phyloP scores from a whole-genome alignment of 64 coral and sea anemone species.

The Acropora yongei region DNA sequence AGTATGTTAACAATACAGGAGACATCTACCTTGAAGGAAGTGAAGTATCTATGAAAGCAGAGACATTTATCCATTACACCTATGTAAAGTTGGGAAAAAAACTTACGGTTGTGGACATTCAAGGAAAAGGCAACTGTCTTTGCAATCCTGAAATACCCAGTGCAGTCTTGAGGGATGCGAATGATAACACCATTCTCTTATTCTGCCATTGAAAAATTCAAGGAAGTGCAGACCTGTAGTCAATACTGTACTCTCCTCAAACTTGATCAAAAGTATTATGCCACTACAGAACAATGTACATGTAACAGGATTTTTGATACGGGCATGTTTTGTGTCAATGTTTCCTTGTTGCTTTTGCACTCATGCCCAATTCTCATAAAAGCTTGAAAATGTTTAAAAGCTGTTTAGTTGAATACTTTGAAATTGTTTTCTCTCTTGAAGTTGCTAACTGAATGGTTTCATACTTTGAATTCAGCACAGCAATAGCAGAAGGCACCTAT shows the following conservation, averaged over 20 bases:
- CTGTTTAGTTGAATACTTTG: no score
- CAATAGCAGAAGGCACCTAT: background rate
- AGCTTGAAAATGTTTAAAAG: no score
- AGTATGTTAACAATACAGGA: conserved; percentile 71
- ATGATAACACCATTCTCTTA: conserved; percentile 47
- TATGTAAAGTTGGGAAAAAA: conserved; percentile 62
- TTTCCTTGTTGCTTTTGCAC: no score
- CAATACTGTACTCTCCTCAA: conserved; percentile 57
- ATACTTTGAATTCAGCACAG: no score
- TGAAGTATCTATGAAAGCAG: conserved; percentile 47
- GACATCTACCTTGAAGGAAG: conserved; percentile 31
- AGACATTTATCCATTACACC: conserved; percentile 65
- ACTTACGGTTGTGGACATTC: conserved; percentile 69
- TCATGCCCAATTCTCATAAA: no score
- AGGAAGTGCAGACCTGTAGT: conserved; percentile 57
- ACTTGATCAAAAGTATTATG: background rate
- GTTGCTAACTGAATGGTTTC: no score
- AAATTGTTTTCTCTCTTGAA: no score
- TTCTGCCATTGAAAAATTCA: conserved; percentile 43
- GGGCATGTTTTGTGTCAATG: no score
- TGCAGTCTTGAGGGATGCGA: background rate
- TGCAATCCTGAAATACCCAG: conserved; percentile 67
- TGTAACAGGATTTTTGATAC: background rate
- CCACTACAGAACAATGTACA: background rate
- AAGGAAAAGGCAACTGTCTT: conserved; percentile 55